Evolutionary conservation across 2,888 invertebrate species (phyloP).

Genomic region (Hypena proboscidalis): DNA sequence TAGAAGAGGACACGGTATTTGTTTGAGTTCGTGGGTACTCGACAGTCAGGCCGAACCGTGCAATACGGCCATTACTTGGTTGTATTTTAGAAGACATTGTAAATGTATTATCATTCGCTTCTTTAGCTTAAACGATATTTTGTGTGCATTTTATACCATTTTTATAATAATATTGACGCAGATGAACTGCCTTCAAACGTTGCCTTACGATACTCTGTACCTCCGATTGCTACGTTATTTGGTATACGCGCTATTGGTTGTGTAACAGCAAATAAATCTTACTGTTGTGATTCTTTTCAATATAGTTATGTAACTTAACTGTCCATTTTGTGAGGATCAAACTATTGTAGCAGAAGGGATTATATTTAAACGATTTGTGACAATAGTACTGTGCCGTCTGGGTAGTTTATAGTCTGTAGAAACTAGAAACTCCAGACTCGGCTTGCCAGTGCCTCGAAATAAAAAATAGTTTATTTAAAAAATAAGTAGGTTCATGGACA

Average conservation of each 20-base stretch:
- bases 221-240: slow-evolving; percentile 52
- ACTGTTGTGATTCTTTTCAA: slow-evolving; percentile 58
- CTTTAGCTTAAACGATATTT: slow-evolving; percentile 19
- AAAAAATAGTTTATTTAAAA: slow-evolving; percentile 45
- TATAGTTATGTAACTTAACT: slow-evolving; percentile 34
- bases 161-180: slow-evolving; percentile 21
- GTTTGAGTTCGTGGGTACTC: slow-evolving; percentile 5
- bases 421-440: slow-evolving; percentile 27
- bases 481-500: slow-evolving; percentile 40
- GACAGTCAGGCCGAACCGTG: slow-evolving; percentile 2
- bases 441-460: slow-evolving; percentile 61
- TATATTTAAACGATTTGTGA: slow-evolving; percentile 34
- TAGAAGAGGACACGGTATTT: not conserved
- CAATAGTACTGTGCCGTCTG: slow-evolving; percentile 41
- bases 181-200: slow-evolving; percentile 62
- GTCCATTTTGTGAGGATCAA: slow-evolving; percentile 24
- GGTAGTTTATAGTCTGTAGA: slow-evolving; percentile 20
- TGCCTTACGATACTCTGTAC: slow-evolving; percentile 63
- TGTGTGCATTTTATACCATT: slow-evolving; percentile 21
- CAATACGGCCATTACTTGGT: slow-evolving; percentile 3
- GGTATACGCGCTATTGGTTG: slow-evolving; percentile 59
- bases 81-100: slow-evolving; percentile 22
- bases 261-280: slow-evolving; percentile 60
- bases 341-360: slow-evolving; percentile 34
- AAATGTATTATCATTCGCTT: slow-evolving; percentile 14